phyloP scores from a whole-genome alignment of 2,113 vertebrate species.

The Indri indri region DNA sequence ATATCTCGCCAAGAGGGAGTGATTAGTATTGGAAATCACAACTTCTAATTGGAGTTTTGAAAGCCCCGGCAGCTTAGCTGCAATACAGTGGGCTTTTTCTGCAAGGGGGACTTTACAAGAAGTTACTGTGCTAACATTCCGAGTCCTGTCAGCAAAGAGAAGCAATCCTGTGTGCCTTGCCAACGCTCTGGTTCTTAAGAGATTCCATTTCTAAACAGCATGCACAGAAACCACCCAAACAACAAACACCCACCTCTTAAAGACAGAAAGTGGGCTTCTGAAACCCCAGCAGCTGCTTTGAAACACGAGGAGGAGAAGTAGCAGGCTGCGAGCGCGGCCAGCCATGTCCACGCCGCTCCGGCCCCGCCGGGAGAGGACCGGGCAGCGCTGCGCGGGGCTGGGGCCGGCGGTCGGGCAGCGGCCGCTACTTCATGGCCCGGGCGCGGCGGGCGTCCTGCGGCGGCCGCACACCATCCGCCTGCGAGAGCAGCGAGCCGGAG shows the following conservation, averaged over 20 bases:
- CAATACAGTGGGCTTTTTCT: not conserved
- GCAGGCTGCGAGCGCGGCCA: slow-evolving; percentile 78
- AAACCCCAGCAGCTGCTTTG: slow-evolving; percentile 85
- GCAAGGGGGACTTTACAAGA: slow-evolving; percentile 32
- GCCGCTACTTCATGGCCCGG: slow-evolving; percentile 82
- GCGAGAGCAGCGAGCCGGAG: slow-evolving; percentile 53
- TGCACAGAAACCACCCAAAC: slow-evolving; percentile 26
- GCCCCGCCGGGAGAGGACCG: slow-evolving; percentile 69
- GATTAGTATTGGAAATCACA: slow-evolving; percentile 54
- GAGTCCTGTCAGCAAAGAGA: not conserved
- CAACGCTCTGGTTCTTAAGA: not conserved
- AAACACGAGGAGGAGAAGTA: slow-evolving; percentile 85
- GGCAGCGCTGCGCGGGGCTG: slow-evolving; percentile 66
- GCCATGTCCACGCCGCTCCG: slow-evolving; percentile 86
- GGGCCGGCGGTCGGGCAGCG: slow-evolving; percentile 73
- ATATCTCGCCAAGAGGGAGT: slow-evolving; percentile 41
- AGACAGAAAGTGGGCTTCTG: slow-evolving; percentile 84
- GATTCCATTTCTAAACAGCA: not conserved
- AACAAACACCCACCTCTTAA: slow-evolving; percentile 88
- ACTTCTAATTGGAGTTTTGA: slow-evolving; percentile 68
- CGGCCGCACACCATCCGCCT: slow-evolving; percentile 77
- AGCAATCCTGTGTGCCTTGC: slow-evolving; percentile 12
- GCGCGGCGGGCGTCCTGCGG: slow-evolving; percentile 74
- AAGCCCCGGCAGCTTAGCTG: not conserved
- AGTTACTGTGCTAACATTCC: slow-evolving; percentile 8